phyloP scores from a whole-genome alignment of 2,888 invertebrate species.

The Teinopalpus imperialis region DNA sequence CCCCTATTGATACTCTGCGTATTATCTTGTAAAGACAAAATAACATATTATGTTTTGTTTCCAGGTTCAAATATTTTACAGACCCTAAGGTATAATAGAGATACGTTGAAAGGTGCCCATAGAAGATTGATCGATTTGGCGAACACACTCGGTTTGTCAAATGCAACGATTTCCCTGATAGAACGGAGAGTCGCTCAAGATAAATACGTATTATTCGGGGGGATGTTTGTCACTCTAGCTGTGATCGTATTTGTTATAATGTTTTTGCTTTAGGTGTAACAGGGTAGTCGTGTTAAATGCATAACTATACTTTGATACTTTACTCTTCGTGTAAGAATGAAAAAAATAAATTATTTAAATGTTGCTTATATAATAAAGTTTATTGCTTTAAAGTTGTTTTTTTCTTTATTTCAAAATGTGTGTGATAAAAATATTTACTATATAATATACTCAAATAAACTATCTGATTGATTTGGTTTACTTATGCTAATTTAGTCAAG shows the following conservation, averaged over 20 bases:
- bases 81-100: conserved; percentile 91
- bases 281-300: neutral
- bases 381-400: neutral
- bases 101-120: conserved; percentile 93
- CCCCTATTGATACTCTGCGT: no score
- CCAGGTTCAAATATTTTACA: conserved; percentile 88
- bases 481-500: neutral
- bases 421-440: neutral
- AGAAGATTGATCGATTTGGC: conserved; percentile 93
- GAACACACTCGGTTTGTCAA: conserved; percentile 95
- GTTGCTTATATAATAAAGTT: conserved; percentile 8
- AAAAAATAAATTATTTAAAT: conserved; percentile 11
- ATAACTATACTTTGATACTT: conserved; percentile 10
- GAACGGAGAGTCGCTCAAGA: conserved; percentile 94
- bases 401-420: no score
- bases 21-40: no score
- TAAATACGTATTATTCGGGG: conserved; percentile 92
- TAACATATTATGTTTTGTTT: no score
- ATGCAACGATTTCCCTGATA: conserved; percentile 96
- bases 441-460: neutral
- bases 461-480: neutral
- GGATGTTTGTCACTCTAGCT: conserved; percentile 91
- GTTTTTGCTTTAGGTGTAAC: conserved; percentile 60
- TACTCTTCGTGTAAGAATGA: neutral
- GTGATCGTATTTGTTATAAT: conserved; percentile 90